Base-by-base conservation (phyloP, 1,140 invertebrate species). In the Neotoxoptera formosana region DNA sequence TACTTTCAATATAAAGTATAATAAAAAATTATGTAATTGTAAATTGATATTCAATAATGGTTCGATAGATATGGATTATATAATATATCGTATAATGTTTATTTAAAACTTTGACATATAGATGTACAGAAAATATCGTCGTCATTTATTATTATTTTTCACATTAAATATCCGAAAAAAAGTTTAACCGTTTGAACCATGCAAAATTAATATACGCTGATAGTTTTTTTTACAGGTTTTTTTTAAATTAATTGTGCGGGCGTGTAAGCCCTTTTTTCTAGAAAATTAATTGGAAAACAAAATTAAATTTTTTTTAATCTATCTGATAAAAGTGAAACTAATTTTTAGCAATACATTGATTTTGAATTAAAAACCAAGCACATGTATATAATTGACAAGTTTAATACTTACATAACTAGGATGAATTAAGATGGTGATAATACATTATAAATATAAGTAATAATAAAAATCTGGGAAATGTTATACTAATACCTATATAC, bases 261-360 rank as follows among this genome's bases (percentile, higher is more conserved):
- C 14, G 36, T 36, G 36, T 41, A 36, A 81, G 21, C 67, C 76
- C 20, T 36, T 81, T 67, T 81, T 36, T 81, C 36, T 36, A 36
- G 25, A 36, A 84, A 84, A 84, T 84, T 84, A 84, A 84, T 84
- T 84, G 21, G 81, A 84, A 84, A 84, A 84, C 81, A 84, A 84
- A 84, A 84, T 84, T 84, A 23, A 34, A 25, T 84, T 84, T 84
- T 84, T 83, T 84, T 84, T 9, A 41, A 84, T 36, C 21, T 21
- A 17, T 25, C 81, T 84, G 36, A 41, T 84, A 84, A 36, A 84
- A 36, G 34, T 84, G 8, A 8, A 36, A 84, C 36, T 25, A 84
- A 41, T 84, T 41, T 84, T 41, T 41, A 84, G 81, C 81, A 20
- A 84, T 84, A 23, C 81, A 84, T 41, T 84, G 7, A 84, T 84